Evolutionary conservation across 2,888 invertebrate species (phyloP).

Genomic region (Anaspis maculata): DNA sequence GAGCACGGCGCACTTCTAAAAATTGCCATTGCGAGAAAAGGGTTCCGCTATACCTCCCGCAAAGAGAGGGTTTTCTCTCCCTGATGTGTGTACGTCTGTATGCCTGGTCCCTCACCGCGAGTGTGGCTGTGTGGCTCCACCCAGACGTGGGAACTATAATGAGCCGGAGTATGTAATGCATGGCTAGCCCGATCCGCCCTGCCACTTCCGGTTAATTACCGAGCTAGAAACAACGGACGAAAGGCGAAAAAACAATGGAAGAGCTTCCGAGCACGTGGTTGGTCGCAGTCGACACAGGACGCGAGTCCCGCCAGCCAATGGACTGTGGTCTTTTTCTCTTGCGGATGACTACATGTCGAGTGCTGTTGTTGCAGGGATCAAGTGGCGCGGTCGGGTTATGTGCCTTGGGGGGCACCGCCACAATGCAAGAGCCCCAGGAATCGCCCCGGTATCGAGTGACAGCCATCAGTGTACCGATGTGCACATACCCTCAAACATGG

Average conservation of each 20-base stretch:
- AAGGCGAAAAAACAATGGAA: constrained; percentile 35
- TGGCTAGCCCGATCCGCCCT: constrained; percentile 32
- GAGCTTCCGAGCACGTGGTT: constrained; percentile 33
- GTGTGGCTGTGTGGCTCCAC: constrained; percentile 27
- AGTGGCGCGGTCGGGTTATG: too few relatives aligned
- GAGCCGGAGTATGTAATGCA: constrained; percentile 31
- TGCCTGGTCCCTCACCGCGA: too few relatives aligned
- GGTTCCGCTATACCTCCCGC: too few relatives aligned
- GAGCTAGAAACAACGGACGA: constrained; percentile 32
- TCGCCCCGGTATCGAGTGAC: background rate
- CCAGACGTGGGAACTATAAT: constrained; percentile 32
- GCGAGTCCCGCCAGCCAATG: constrained; percentile 31
- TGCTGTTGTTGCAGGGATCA: too few relatives aligned
- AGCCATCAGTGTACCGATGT: background rate
- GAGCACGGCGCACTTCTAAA: background rate
- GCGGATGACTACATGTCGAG: too few relatives aligned
- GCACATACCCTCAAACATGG: constrained; percentile 11
- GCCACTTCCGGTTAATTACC: constrained; percentile 38
- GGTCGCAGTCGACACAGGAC: constrained; percentile 33
- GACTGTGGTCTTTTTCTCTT: too few relatives aligned
- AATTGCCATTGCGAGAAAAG: background rate
- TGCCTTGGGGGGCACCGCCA: too few relatives aligned
- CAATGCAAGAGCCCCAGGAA: too few relatives aligned
- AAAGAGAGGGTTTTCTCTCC: background rate
- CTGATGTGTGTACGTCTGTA: too few relatives aligned